A percentile compares a stretch with the other conserved stretches of the same genome.
phyloP scores from a whole-genome alignment of 2,888 invertebrate species.

The Baccha elongata region DNA sequence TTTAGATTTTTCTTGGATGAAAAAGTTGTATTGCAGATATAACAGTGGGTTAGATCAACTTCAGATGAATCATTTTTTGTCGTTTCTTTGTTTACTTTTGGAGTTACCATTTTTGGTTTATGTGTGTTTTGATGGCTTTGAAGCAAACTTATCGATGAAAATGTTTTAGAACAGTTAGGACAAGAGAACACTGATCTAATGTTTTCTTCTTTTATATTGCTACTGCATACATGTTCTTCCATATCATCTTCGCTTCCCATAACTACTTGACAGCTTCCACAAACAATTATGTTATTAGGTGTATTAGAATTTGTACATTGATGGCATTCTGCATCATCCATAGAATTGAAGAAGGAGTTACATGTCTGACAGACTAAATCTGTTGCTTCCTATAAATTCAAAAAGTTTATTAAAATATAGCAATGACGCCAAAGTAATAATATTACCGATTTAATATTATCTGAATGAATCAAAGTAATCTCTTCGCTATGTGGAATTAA shows the following conservation, averaged over 20 bases:
- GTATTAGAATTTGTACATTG: not conserved
- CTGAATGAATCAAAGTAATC: not conserved
- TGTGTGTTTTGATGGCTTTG: constrained; percentile 56
- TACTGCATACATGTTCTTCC: constrained; percentile 20
- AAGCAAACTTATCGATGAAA: constrained; percentile 24
- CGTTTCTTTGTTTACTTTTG: not conserved
- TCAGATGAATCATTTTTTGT: not conserved
- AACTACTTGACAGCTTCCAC: constrained; percentile 8
- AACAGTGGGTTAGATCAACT: constrained; percentile 81
- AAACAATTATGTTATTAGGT: constrained; percentile 8
- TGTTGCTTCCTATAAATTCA: constrained; percentile 25
- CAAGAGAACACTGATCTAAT: constrained; percentile 27
- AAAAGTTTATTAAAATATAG: not conserved
- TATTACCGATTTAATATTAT: constrained; percentile 21
- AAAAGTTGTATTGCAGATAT: constrained; percentile 87
- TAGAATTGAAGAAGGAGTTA: not conserved
- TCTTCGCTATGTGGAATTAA: constrained; percentile 22
- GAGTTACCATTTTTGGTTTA: not conserved
- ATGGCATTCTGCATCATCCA: constrained; percentile 31
- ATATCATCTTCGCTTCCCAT: constrained; percentile 15
- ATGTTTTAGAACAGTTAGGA: constrained; percentile 32
- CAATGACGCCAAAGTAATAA: not conserved
- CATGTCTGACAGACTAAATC: constrained; percentile 37
- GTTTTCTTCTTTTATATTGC: not conserved
- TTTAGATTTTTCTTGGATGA: constrained; percentile 85